Evolutionary conservation across 2,113 vertebrate genomes (phyloP), one percentile per base, ranked within the genome.

Genomic region (Tachuris rubrigastra): DNA sequence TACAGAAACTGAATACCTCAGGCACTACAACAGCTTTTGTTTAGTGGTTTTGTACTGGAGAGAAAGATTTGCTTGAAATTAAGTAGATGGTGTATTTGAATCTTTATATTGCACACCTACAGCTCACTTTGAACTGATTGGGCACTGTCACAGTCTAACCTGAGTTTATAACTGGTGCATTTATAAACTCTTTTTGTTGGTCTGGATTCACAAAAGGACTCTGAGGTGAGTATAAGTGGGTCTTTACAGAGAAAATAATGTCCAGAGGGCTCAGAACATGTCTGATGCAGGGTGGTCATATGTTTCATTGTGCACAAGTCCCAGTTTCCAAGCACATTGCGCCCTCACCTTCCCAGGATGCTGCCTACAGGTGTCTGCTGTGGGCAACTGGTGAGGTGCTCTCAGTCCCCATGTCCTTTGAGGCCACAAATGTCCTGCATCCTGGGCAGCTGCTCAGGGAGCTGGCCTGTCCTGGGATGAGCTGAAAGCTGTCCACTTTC

Each of bases 61-160:
- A 82, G 72, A 95, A 85, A 86, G n/a, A 78, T 65, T 78, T 90
- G 24, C 59, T 89, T 89, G 83, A 90, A 89, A 90, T 44, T 4
- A 90, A 92, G 46, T 89, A 74, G 63, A 44, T 19, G 17, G 44
- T 6, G 2, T 65, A 42, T 81, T 81, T 89, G 50, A 90, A 90
- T 81, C 52, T 69, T 62, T 65, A 30, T 24, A 25, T 47, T 65
- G 18, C n/a, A 55, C 6, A 63, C 6, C 21, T 42, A 74, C 39
- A 53, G 25, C 27, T 91, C 20, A 23, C 41, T 88, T 42, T 13
- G 21, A 83, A 60, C 44, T 71, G 33, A 33, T 83, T 25, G 13
- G 27, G 35, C 63, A 20, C 10, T 35, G 39, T 41, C 17, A 49
- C 37, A 60, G 47, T 47, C 67, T 90, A 35, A 76, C 20, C 9